Evolutionary conservation across 2,797 vertebrate species (phyloP).

Genomic region (Gymnopithys bicolor): DNA sequence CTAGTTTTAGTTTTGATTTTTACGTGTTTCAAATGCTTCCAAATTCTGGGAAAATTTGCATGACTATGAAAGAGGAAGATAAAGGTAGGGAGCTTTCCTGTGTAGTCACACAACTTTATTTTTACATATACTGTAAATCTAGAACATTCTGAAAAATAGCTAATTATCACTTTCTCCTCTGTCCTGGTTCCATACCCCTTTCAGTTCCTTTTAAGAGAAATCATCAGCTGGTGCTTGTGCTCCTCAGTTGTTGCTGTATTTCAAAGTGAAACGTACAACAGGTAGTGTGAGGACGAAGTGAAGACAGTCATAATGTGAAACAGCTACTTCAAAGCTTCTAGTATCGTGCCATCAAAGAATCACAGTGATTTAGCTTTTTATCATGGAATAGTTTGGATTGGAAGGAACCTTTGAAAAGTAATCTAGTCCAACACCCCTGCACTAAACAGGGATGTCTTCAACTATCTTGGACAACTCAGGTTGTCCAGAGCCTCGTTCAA

Average conservation of each 20-base stretch:
- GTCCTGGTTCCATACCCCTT: not conserved
- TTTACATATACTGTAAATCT: not conserved
- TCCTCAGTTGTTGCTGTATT: not conserved
- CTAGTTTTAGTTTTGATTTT: not conserved
- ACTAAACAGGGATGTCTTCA: not conserved
- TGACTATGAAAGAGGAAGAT: not conserved
- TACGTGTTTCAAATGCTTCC: not conserved
- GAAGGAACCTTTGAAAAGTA: not conserved
- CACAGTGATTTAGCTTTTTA: not conserved
- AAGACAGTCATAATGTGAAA: not conserved
- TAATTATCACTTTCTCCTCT: not conserved
- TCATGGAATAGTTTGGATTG: not conserved
- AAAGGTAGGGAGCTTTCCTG: not conserved
- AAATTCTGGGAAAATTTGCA: not conserved
- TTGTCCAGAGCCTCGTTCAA: not conserved
- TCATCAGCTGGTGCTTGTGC: not conserved
- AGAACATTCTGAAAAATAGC: not conserved
- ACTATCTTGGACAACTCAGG: too few species aligned
- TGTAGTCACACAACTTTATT: not conserved
- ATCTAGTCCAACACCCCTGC: not conserved
- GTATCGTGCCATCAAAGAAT: not conserved
- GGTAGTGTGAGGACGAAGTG: not conserved
- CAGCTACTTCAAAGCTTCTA: slow-evolving; percentile 5
- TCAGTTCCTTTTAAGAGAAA: not conserved
- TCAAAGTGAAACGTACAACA: not conserved